Conservation (phyloP, 2,888 invertebrate species). For the Bibio marci region DNA sequence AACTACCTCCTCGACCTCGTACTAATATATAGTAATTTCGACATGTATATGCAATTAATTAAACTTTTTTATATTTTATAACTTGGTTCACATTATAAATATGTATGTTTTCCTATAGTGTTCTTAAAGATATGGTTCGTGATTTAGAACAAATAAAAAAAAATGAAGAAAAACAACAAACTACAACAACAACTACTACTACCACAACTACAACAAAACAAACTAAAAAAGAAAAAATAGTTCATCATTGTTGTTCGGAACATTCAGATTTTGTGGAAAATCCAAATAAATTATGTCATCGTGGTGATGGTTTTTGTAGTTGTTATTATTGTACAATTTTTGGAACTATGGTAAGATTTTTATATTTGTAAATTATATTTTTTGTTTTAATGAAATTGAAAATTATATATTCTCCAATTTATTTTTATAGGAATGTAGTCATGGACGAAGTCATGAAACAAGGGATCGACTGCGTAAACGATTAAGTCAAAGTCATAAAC, state of each 20-base stretch:
- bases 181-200: neutral
- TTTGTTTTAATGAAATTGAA: neutral
- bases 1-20: too few relatives aligned
- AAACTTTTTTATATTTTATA: too few relatives aligned
- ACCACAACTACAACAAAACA: constrained; percentile 1
- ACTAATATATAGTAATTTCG: too few relatives aligned
- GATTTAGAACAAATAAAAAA: constrained; percentile 10
- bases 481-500: constrained; percentile 17
- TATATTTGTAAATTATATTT: neutral
- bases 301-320: constrained; percentile 9
- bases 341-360: constrained; percentile 6
- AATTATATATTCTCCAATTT: neutral
- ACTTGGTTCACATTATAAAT: too few relatives aligned
- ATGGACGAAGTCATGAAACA: constrained; percentile 27
- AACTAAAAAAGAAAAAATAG: constrained; percentile 4
- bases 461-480: constrained; percentile 28
- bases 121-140: constrained; percentile 9
- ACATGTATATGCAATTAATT: too few relatives aligned
- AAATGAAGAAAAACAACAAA: constrained; percentile 4
- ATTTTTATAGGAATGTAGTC: constrained; percentile 22
- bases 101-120: too few relatives aligned
- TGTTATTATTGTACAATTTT: constrained; percentile 12
- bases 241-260: constrained; percentile 3
- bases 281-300: constrained; percentile 21
- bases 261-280: constrained; percentile 15